These are phyloP conservation scores for Taenaris catops DNA, from an alignment of 2,888 invertebrate genomes.

Conservation along the genomic window DNA sequence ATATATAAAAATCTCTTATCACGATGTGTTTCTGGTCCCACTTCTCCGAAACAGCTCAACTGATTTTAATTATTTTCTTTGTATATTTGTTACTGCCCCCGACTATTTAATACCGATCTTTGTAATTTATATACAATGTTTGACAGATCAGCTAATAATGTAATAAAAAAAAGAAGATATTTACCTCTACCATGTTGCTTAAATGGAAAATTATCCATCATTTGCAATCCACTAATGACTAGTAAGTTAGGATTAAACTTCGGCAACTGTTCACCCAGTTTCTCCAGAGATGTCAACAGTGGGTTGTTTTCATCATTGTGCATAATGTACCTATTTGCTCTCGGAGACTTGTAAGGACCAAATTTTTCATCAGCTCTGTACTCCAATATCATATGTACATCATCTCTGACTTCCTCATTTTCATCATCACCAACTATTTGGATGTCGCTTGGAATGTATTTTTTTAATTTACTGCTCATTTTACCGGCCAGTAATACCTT, in stretches of 20 bases:
- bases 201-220: constrained; percentile 93
- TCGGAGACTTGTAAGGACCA: constrained; percentile 85
- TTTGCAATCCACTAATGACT: constrained; percentile 91
- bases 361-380: constrained; percentile 89
- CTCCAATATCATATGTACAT: constrained; percentile 89
- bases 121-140: too few relatives aligned
- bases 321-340: constrained; percentile 91
- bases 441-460: constrained; percentile 81
- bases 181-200: constrained; percentile 71
- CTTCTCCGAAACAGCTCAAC: too few relatives aligned
- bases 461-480: constrained; percentile 81
- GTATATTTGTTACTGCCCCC: too few relatives aligned
- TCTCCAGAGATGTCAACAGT: constrained; percentile 84
- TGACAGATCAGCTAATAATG: too few relatives aligned
- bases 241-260: constrained; percentile 85
- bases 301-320: constrained; percentile 92
- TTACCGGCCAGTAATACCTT: constrained; percentile 87
- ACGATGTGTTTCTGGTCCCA: too few relatives aligned
- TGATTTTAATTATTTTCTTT: too few relatives aligned
- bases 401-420: constrained; percentile 81
- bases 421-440: constrained; percentile 82
- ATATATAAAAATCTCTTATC: too few relatives aligned
- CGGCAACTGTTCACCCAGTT: constrained; percentile 81
- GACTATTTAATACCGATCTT: too few relatives aligned
- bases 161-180: too few relatives aligned